Percentiles rank a stretch among this genome's conserved stretches.
These are phyloP conservation scores for Aspidapion aeneum DNA, from an alignment of 2,888 invertebrate genomes.

Conservation along the genomic window DNA sequence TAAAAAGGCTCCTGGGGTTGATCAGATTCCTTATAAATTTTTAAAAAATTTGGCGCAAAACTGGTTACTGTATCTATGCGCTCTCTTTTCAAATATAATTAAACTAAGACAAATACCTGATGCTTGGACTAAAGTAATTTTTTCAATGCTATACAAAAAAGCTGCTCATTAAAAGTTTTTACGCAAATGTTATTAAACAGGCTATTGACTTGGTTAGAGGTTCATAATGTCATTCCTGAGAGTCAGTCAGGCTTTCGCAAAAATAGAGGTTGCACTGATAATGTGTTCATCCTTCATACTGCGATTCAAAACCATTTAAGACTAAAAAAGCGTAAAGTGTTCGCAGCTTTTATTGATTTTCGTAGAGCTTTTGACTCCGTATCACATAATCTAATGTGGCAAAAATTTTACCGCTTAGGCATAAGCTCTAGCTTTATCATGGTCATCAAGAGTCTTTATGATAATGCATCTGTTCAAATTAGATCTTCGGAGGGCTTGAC, in stretches of 20 bases:
- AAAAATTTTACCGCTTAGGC: background rate
- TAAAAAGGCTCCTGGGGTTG: background rate
- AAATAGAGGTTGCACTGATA: background rate
- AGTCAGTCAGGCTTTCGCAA: background rate
- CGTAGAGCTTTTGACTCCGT: background rate
- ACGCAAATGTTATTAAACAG: background rate
- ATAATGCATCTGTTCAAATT: too few relatives aligned
- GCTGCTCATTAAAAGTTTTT: background rate
- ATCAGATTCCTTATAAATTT: background rate
- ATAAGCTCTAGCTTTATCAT: too few relatives aligned
- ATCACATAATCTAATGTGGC: background rate
- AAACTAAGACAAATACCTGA: background rate
- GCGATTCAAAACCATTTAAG: background rate
- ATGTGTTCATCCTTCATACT: background rate
- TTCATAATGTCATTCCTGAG: background rate
- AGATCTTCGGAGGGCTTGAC: too few relatives aligned
- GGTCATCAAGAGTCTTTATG: too few relatives aligned
- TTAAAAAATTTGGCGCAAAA: background rate
- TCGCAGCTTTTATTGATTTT: background rate
- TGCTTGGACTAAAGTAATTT: background rate
- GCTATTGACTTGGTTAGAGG: background rate
- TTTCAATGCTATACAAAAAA: background rate
- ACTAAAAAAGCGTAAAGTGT: background rate
- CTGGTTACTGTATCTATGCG: background rate
- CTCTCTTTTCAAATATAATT: background rate